These are phyloP conservation scores for Harpalus rufipes DNA, from an alignment of 2,888 invertebrate genomes.

Conservation along the genomic window DNA sequence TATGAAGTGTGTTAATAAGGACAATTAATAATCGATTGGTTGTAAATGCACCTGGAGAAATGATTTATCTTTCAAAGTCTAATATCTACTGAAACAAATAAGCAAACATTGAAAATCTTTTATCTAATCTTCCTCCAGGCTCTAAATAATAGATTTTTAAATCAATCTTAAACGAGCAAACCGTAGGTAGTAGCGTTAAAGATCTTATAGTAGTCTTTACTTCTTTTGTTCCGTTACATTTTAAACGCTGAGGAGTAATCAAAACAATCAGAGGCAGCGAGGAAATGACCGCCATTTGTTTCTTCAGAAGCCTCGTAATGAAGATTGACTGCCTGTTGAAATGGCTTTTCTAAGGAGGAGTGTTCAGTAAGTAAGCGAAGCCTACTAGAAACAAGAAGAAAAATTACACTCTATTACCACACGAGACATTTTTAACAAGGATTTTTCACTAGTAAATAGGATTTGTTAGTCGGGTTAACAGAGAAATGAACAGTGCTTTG, in stretches of 20 bases:
- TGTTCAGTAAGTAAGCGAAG: slow-evolving; percentile 18
- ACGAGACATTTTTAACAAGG: slow-evolving; percentile 1
- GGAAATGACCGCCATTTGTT: slow-evolving; percentile 47
- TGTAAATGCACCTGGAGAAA: too few species aligned
- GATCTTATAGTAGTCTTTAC: background rate
- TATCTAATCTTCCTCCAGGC: background rate
- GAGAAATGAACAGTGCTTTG: background rate
- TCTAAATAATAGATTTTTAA: background rate
- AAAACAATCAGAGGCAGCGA: slow-evolving; percentile 50
- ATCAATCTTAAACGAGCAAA: background rate
- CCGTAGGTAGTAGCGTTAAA: slow-evolving; percentile 9
- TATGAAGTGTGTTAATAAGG: too few species aligned
- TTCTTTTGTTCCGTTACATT: slow-evolving; percentile 31
- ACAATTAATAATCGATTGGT: too few species aligned
- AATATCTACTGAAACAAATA: too few species aligned
- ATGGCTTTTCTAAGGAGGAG: slow-evolving; percentile 49
- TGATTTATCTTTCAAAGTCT: too few species aligned
- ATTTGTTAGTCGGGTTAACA: background rate
- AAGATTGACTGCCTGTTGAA: slow-evolving; percentile 57
- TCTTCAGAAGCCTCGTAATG: slow-evolving; percentile 52
- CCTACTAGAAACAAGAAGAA: slow-evolving; percentile 27
- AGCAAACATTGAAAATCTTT: too few species aligned
- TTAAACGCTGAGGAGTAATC: slow-evolving; percentile 21
- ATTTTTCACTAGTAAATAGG: slow-evolving; percentile 40
- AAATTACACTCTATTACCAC: slow-evolving; percentile 15